phyloP scores from a whole-genome alignment of 2,888 invertebrate species.

The Clunio marinus region DNA sequence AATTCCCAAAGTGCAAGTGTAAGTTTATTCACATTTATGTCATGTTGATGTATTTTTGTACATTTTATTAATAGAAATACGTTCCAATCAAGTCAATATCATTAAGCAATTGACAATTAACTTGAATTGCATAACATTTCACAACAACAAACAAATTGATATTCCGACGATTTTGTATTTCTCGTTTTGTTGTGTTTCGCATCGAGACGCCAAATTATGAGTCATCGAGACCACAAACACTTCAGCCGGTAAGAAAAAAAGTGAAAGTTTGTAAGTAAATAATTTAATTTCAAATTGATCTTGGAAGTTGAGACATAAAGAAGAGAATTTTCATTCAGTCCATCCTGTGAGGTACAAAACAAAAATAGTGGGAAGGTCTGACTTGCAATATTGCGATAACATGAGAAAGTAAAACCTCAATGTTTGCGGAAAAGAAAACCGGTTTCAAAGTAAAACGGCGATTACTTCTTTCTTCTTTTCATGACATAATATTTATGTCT shows the following conservation, averaged over 20 bases:
- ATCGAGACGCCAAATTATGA: background rate
- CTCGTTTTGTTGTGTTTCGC: background rate
- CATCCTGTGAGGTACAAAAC: background rate
- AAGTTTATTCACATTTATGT: no score
- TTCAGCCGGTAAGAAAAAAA: slow-evolving; percentile 12
- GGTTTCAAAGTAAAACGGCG: background rate
- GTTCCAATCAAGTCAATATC: no score
- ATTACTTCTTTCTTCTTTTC: background rate
- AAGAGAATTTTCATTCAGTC: no score
- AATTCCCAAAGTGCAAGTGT: no score
- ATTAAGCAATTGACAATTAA: no score
- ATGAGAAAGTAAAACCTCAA: slow-evolving; percentile 26
- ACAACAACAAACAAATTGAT: no score
- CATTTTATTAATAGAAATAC: no score
- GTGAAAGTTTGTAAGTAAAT: background rate
- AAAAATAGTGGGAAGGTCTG: background rate
- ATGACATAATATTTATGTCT: slow-evolving; percentile 9
- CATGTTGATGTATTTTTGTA: no score
- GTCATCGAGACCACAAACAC: background rate
- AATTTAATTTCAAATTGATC: background rate
- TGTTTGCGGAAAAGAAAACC: slow-evolving; percentile 18
- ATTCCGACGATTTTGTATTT: background rate
- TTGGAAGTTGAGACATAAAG: slow-evolving; percentile 7
- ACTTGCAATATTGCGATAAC: slow-evolving; percentile 9
- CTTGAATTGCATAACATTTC: background rate